Conservation (phyloP, 2,113 vertebrate genomes). For the Sterrhoptilus dennistouni region DNA sequence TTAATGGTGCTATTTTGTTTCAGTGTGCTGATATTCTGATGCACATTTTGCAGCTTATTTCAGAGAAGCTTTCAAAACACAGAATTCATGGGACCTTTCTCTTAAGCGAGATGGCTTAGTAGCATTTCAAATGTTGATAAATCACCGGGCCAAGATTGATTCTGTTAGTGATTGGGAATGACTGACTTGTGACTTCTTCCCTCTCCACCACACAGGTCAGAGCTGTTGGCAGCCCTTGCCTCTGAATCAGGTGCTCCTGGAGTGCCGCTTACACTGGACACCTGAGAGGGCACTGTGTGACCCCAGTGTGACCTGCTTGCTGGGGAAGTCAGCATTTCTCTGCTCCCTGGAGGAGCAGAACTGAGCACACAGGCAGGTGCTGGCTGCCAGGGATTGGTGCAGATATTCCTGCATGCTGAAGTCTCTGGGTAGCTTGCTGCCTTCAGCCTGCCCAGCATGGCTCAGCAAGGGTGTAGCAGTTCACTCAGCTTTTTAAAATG, state of each 20-base stretch:
- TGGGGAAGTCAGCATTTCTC: background rate
- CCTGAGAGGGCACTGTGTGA: fast-evolving
- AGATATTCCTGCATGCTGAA: background rate
- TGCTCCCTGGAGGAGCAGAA: background rate
- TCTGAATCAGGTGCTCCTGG: background rate
- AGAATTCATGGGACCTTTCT: background rate
- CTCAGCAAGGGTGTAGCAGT: background rate
- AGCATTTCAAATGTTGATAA: background rate
- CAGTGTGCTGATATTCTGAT: background rate
- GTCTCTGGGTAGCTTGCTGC: background rate
- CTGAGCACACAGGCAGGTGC: background rate
- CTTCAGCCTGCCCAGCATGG: background rate
- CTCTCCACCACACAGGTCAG: background rate
- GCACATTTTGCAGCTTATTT: background rate
- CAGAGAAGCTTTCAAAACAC: background rate
- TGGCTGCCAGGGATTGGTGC: background rate
- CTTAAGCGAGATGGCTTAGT: background rate
- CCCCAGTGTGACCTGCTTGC: background rate
- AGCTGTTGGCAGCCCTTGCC: background rate
- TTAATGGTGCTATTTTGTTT: background rate
- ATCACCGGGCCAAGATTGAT: background rate
- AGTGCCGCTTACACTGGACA: background rate
- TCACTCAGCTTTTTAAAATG: background rate
- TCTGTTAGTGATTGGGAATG: background rate
- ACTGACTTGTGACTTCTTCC: background rate